Base-by-base conservation (phyloP, 1,140 invertebrate genomes). In the Thereuonema tuberculata region DNA sequence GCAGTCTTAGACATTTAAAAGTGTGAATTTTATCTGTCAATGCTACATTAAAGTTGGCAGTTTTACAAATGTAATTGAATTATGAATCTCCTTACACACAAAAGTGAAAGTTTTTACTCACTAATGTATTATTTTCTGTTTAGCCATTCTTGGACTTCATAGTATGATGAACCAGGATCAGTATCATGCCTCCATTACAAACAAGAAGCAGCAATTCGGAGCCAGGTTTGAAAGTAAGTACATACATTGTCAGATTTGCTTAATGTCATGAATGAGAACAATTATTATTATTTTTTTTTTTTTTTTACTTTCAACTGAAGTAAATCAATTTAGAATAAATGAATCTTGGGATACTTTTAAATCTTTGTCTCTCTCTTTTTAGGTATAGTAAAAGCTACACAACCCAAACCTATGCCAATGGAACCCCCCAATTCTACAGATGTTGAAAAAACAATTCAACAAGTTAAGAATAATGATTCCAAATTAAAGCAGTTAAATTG, bases 161-260 rank as follows among this genome's bases (percentile, higher is more conserved):
- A 98, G 94, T 55, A 97, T 99, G 89, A 89, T 99, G 84, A 99
- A 98, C 76, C 96, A 99, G 80, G 93, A 97, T 72, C 96, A 99
- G 75, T 99, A 97, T 75, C 93, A 98, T 76, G 93, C 94, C 56
- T 96, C 94, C 46, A 74, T 94, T 54, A 72, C 91, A 59, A 93
- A 93, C 76, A 93, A 92, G 75, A 87, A 87, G 21, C 87, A 92
- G 72, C 86, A 86, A n/a, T 29, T 65, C n/a, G 70, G 64, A n/a
- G 59, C 54, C 20, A 70, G 67, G 57, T 71, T 71, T 69, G 64
- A 71, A 61, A 67, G 65, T 67, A 58, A 47, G 60, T 61, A 12
- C 12, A 28, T 15, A 9, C 14, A 24, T n/a, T n/a, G n/a, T n/a
- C n/a, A n/a, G n/a, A n/a, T n/a, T n/a, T n/a, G n/a, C n/a, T n/a